Percentiles rank a stretch among this genome's conserved stretches.
Evolutionary conservation across 1,140 invertebrate species (phyloP).

Genomic region (Elysia chlorotica): DNA sequence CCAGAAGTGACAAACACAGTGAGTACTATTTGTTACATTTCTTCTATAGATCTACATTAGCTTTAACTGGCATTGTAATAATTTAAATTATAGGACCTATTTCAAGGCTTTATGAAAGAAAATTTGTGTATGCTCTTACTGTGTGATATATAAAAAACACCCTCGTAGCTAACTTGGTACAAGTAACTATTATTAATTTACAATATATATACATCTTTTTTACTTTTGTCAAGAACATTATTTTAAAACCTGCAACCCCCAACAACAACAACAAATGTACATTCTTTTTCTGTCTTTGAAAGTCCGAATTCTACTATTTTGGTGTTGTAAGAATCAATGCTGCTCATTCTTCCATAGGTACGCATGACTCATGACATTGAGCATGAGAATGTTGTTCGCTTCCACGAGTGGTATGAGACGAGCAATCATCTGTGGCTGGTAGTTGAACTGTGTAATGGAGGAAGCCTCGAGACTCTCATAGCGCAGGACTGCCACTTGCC

Average conservation of each 20-base stretch:
- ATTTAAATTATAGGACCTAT: too few relatives aligned
- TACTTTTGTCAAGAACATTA: too few relatives aligned
- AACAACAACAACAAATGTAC: too few relatives aligned
- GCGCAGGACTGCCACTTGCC: slow-evolving; percentile 57
- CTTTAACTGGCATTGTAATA: too few relatives aligned
- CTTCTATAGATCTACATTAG: too few relatives aligned
- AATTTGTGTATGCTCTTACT: too few relatives aligned
- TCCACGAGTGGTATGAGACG: slow-evolving; percentile 64
- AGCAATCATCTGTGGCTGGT: slow-evolving; percentile 63
- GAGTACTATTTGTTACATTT: slow-evolving; percentile 34
- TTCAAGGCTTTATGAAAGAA: too few relatives aligned
- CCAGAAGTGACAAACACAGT: slow-evolving; percentile 61
- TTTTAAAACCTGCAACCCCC: too few relatives aligned
- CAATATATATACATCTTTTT: background rate
- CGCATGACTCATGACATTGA: slow-evolving; percentile 61
- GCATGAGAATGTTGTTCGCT: slow-evolving; percentile 59
- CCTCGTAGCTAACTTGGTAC: background rate
- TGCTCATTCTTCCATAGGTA: slow-evolving; percentile 43
- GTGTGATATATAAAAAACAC: too few relatives aligned
- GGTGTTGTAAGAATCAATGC: too few relatives aligned
- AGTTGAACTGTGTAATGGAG: slow-evolving; percentile 62
- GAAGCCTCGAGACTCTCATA: slow-evolving; percentile 57
- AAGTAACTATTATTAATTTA: background rate
- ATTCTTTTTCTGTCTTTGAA: too few relatives aligned
- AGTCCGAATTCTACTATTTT: too few relatives aligned